Base-by-base conservation (phyloP, 1,140 invertebrate species). In the Brevipalpus yothersi region DNA sequence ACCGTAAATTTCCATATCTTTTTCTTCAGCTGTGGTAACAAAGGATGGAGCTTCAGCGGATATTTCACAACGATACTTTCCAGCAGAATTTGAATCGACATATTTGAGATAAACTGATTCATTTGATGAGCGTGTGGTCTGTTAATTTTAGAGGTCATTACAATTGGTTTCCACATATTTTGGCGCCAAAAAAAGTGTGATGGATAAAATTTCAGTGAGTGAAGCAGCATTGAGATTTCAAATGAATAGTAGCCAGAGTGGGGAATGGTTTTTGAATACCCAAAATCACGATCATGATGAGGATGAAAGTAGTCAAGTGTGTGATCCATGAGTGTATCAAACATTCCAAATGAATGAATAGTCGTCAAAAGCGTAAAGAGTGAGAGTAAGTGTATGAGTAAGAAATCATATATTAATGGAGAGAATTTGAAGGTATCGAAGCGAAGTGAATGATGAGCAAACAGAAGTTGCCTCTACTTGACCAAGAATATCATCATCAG, bases 41-140 rank as follows among this genome's bases (percentile, higher is more conserved):
- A 89, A 89, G 53, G 82, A 84, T 4, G 85, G 85, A 12, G 82
- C 82, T 68, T 88, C 84, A 1, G 82, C 81, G 2, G 83, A 85
- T 62, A 86, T 81, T 71, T 86, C 84, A 70, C 84, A 88, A 62
- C 79, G 81, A 65, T 79, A 80, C 41, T 69, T 68, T 4, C 78
- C 79, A 9, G 58, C 61, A 10, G 43, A 49, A 39, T 58, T 58
- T 39, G 51, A 45, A 39, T 58, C 58, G n/a, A 58, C 58, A 39
- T 58, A 41, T 39, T 23, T 13, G 8, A 58, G 40, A 41, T 58
- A 58, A 19, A 58, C 58, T 31, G 17, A 13, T 21, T 21, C 51
- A 41, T 43, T 49, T 10, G 17, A n/a, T 39, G 58, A 58, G 7
- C 43, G 9, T 10, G 56, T 42, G 7, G 39, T 23, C 56, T 58